Percentiles rank a stretch among this genome's conserved stretches.
Conservation (phyloP, 2,888 invertebrate species). For the Nowickia ferox region DNA sequence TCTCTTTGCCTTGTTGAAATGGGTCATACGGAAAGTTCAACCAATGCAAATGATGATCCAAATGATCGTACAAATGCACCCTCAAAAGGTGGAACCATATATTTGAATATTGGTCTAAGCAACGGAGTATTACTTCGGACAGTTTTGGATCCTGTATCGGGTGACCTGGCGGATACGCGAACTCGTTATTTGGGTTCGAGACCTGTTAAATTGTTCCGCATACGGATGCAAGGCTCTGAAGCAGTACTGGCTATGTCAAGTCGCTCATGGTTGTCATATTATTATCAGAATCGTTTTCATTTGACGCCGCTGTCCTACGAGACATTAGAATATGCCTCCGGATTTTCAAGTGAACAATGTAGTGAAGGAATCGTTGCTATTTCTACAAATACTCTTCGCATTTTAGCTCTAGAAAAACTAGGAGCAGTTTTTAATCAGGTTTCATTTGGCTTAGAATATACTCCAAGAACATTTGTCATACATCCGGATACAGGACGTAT, state of each 20-base stretch:
- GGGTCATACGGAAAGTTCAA: constrained; percentile 87
- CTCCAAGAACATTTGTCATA: constrained; percentile 96
- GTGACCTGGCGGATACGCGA: constrained; percentile 97
- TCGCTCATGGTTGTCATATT: constrained; percentile 98
- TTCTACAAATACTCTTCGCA: constrained; percentile 97
- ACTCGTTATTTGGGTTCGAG: constrained; percentile 98
- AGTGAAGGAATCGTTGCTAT: constrained; percentile 99
- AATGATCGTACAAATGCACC: constrained; percentile 82
- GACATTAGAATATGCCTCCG: constrained; percentile 98
- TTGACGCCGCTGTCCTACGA: constrained; percentile 98
- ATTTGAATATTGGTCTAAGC: constrained; percentile 98
- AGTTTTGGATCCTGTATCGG: constrained; percentile 97
- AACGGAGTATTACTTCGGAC: constrained; percentile 97
- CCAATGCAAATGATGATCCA: constrained; percentile 84
- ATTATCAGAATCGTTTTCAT: constrained; percentile 98
- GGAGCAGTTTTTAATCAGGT: constrained; percentile 99
- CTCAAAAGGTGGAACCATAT: constrained; percentile 90
- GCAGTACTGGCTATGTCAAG: constrained; percentile 99
- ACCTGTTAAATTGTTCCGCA: constrained; percentile 97
- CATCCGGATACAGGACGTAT: constrained; percentile 96
- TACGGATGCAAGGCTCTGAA: constrained; percentile 97
- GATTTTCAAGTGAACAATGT: constrained; percentile 98
- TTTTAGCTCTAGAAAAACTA: constrained; percentile 98
- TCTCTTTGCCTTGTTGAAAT: constrained; percentile 98
- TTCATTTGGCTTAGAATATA: constrained; percentile 95